Conservation (phyloP, 1,140 invertebrate species). For the Oryctes rhinoceros region DNA sequence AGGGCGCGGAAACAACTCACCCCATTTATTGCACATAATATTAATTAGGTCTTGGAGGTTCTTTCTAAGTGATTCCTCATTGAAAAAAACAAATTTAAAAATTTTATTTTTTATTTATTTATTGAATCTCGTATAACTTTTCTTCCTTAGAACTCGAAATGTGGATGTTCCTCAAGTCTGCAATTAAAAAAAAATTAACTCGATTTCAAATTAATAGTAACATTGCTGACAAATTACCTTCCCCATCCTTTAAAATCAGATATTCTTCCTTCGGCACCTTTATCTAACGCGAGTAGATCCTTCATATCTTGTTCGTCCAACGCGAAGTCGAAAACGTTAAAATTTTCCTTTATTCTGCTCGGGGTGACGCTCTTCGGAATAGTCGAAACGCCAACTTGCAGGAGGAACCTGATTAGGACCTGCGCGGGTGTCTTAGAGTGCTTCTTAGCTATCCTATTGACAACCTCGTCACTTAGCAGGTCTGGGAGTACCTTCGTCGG, state of each 20-base stretch:
- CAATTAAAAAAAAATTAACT: neutral
- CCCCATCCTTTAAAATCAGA: slow-evolving; percentile 65
- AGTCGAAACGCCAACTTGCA: slow-evolving; percentile 65
- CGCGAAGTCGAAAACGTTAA: slow-evolving; percentile 68
- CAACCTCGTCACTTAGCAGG: slow-evolving; percentile 65
- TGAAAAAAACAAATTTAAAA: too few relatives aligned
- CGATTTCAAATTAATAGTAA: neutral
- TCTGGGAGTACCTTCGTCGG: slow-evolving; percentile 63
- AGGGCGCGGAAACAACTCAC: too few relatives aligned
- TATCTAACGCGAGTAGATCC: slow-evolving; percentile 64
- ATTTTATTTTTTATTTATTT: too few relatives aligned
- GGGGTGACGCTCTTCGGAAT: slow-evolving; percentile 68
- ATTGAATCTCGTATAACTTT: neutral
- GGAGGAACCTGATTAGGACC: slow-evolving; percentile 65
- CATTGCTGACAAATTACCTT: slow-evolving; percentile 7
- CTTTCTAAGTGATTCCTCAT: too few relatives aligned
- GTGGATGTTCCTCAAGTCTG: neutral
- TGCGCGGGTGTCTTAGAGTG: slow-evolving; percentile 65
- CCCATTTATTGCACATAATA: too few relatives aligned
- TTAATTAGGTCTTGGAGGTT: too few relatives aligned
- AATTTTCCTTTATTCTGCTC: slow-evolving; percentile 67
- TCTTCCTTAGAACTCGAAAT: neutral
- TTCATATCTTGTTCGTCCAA: slow-evolving; percentile 65
- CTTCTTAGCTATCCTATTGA: slow-evolving; percentile 62
- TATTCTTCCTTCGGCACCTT: slow-evolving; percentile 65